Conservation (phyloP, 1,140 invertebrate genomes). For the Drosophila baimaii region DNA sequence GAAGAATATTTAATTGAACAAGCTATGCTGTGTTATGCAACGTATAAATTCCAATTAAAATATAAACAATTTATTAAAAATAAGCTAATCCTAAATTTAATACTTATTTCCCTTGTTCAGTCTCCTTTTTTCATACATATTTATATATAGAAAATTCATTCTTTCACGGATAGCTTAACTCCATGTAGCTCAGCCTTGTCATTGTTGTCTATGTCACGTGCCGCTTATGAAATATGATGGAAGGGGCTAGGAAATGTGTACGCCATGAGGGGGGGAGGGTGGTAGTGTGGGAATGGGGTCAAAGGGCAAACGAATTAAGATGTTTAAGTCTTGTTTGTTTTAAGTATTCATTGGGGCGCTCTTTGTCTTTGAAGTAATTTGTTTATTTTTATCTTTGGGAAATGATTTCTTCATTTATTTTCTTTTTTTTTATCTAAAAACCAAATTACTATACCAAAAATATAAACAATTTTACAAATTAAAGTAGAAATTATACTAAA, state of each 20-base stretch:
- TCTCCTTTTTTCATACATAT: no score
- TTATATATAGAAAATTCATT: neutral
- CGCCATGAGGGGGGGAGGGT: neutral
- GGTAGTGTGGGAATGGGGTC: slow-evolving; percentile 1
- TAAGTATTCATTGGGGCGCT: slow-evolving; percentile 13
- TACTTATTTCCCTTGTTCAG: no score
- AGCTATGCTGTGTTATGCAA: no score
- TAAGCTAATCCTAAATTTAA: no score
- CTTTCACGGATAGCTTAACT: neutral
- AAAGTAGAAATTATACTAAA: no score
- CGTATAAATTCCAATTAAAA: no score
- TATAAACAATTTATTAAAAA: no score
- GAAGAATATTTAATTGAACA: no score
- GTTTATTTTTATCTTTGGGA: neutral
- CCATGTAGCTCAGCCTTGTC: slow-evolving; percentile 25
- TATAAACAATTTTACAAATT: no score
- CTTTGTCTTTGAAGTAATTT: neutral
- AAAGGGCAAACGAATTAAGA: slow-evolving; percentile 31
- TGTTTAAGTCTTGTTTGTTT: neutral
- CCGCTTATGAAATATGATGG: slow-evolving; percentile 39
- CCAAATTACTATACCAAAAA: no score
- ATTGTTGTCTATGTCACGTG: slow-evolving; percentile 37
- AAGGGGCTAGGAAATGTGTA: neutral
- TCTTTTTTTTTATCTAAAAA: no score
- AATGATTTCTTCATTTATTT: no score